Conservation (phyloP, 2,888 invertebrate species). For the Helobdella robusta region DNA sequence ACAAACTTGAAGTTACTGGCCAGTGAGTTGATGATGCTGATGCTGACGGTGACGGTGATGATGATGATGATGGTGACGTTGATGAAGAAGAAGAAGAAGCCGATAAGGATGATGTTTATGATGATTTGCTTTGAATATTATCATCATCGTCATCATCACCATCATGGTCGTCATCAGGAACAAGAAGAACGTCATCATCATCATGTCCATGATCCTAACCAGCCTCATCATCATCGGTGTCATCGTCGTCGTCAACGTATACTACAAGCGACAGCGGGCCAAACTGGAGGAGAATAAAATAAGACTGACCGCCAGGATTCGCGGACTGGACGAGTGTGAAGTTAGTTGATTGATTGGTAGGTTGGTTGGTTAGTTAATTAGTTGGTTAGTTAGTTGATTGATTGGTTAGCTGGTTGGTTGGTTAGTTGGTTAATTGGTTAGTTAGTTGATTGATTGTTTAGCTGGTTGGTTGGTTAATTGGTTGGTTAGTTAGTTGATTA, state of each 20-base stretch:
- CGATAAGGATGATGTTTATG: constrained; percentile 51
- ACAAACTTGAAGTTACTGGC: background rate
- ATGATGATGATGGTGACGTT: background rate
- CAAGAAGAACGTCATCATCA: constrained; percentile 17
- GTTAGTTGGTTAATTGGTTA: too few relatives aligned
- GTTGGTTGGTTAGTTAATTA: too few relatives aligned
- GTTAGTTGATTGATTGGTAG: too few relatives aligned
- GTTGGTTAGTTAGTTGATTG: too few relatives aligned
- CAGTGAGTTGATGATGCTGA: constrained; percentile 9
- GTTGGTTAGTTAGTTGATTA: too few relatives aligned
- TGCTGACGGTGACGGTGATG: background rate
- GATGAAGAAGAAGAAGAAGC: too few relatives aligned
- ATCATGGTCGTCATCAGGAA: background rate
- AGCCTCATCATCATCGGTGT: constrained; percentile 48
- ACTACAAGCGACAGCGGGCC: constrained; percentile 64
- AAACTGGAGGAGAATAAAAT: constrained; percentile 81
- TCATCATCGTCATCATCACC: too few relatives aligned
- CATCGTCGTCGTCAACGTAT: constrained; percentile 42
- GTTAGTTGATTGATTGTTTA: too few relatives aligned
- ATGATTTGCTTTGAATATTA: too few relatives aligned
- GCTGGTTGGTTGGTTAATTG: too few relatives aligned
- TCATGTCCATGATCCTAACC: too few relatives aligned
- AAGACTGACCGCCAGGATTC: constrained; percentile 75
- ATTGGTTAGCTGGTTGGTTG: too few relatives aligned
- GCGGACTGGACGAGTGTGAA: constrained; percentile 63